Evolutionary conservation across 2,797 vertebrate genomes (phyloP).

Genomic region (Chelidonichthys spinosus): DNA sequence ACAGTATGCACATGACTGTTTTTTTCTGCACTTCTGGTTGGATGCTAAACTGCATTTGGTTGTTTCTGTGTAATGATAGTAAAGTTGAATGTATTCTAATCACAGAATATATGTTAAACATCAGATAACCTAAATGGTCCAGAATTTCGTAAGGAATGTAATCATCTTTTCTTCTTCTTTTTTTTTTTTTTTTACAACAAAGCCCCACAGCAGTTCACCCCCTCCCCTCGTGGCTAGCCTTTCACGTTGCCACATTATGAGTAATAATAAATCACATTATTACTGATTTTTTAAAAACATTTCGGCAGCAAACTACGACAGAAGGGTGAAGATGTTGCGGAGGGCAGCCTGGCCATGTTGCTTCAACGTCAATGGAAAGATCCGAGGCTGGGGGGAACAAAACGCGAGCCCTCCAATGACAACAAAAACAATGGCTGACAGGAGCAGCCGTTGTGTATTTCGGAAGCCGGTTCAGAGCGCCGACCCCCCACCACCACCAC

Average conservation of each 20-base stretch:
- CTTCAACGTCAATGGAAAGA: constrained; percentile 7
- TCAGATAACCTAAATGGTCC: too few species aligned
- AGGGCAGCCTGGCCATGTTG: neutral
- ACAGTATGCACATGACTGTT: neutral
- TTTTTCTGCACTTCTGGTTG: neutral
- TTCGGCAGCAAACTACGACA: neutral
- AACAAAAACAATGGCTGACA: constrained; percentile 84
- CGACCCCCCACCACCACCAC: too few species aligned
- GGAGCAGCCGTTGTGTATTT: constrained; percentile 48
- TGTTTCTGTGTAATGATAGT: neutral
- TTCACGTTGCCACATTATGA: neutral
- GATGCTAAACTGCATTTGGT: constrained; percentile 8
- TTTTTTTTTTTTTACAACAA: neutral
- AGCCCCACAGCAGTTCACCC: neutral
- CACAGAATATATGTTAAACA: neutral
- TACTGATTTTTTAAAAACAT: neutral
- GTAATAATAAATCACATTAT: neutral
- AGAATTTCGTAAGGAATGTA: neutral
- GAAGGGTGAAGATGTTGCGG: too few species aligned
- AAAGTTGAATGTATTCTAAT: neutral
- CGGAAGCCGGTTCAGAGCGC: constrained; percentile 43
- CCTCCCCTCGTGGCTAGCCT: too few species aligned
- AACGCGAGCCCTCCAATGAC: constrained; percentile 69
- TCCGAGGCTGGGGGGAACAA: constrained; percentile 30
- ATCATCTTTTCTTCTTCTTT: neutral